phyloP scores from a whole-genome alignment of 2,113 vertebrate species.

The Rhegmatorhina hoffmannsi region DNA sequence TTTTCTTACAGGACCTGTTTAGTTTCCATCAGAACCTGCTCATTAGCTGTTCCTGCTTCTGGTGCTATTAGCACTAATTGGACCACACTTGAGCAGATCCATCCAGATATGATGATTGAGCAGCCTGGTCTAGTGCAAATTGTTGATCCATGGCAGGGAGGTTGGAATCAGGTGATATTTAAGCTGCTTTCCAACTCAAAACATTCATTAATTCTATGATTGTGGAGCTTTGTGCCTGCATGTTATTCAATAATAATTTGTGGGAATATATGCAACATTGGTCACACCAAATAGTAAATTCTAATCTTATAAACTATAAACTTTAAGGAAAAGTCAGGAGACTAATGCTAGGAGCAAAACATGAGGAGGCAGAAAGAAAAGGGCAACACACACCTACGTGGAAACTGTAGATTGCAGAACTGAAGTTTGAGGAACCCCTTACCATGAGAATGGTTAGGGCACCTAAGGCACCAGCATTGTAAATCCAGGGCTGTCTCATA shows the following conservation, averaged over 20 bases:
- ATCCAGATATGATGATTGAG: too few species aligned
- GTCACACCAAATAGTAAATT: accelerated
- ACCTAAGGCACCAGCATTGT: too few species aligned
- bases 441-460: not conserved
- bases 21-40: not conserved
- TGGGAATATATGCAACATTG: not conserved
- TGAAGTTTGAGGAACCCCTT: accelerated
- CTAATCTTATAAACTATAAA: not conserved
- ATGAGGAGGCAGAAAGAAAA: not conserved
- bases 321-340: not conserved
- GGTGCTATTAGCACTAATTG: not conserved
- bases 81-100: not conserved
- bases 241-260: not conserved
- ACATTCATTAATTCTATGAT: not conserved
- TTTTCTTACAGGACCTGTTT: not conserved
- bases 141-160: not conserved
- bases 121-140: not conserved
- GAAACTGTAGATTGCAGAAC: not conserved
- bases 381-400: not conserved
- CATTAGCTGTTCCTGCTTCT: not conserved
- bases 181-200: not conserved
- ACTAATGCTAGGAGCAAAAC: not conserved
- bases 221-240: not conserved
- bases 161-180: not conserved
- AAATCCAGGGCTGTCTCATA: not conserved